Base-by-base conservation (phyloP, 2,113 vertebrate genomes). In the Anthoscopus minutus region DNA sequence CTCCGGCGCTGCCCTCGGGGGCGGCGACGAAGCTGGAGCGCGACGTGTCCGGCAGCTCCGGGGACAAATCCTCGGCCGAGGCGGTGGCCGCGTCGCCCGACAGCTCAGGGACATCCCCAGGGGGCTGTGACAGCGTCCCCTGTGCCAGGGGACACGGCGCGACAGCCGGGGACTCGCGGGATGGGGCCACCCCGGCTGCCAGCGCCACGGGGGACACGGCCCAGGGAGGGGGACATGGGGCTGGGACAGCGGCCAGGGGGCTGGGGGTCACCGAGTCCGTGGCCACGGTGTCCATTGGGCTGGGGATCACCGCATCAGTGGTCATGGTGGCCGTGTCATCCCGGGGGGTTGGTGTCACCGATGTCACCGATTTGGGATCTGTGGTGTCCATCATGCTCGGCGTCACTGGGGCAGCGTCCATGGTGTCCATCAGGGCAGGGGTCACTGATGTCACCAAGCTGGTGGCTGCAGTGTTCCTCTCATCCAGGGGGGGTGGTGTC, bases 161-260 rank as follows among this genome's bases (percentile, higher is more conserved):
- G 28, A 30, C 83, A 53, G 72, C 53, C 0, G 2, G 11, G 47
- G 44, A 23, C 45, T 65, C 40, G 0, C 0, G 13, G 21, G 27
- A 9, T 0, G 2, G 13, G 40, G 86, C 8, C 23, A 4, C 47
- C 48, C 10, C 17, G 0, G 8, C 57, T 18, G 3, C 33, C 38
- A 2, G 58, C 11, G 1, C 8, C 48, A 0, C 18, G 4, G 44
- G 45, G 21, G 38, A 81, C 18, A 4, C 1, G 1, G 31, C 45
- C 33, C 3, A 11, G 15, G 33, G 11, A 8, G 60, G 73, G 16
- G 38, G 13, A 25, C n/a, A 37, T 0, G 7, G 40, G 10, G n/a
- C 35, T 0, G 9, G 5, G 24, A 51, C 5, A 4, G 81, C 21
- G 1, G 67, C 38, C 2, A 0, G 28, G 6, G 50, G 24, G 28